phyloP scores from a whole-genome alignment of 2,888 invertebrate genomes.

The Cactoblastis cactorum region DNA sequence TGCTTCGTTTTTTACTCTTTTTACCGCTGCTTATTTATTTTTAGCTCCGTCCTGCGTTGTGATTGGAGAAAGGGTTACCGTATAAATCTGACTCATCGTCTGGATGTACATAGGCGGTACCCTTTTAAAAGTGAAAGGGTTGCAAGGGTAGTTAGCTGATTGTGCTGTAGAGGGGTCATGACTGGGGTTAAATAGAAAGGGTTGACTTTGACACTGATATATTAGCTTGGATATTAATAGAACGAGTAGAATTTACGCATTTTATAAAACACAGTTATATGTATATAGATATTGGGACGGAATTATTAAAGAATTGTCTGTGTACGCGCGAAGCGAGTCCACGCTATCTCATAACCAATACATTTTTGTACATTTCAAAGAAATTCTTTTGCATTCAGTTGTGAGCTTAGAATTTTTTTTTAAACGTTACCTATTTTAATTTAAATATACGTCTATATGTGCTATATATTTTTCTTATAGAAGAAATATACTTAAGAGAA shows the following conservation, averaged over 20 bases:
- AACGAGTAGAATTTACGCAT: background rate
- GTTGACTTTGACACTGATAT: slow-evolving; percentile 4
- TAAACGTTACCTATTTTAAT: no score
- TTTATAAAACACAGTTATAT: background rate
- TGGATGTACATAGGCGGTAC: slow-evolving; percentile 45
- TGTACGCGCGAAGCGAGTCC: no score
- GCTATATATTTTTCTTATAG: no score
- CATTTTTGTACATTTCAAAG: no score
- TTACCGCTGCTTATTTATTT: slow-evolving; percentile 57
- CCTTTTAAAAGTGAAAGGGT: slow-evolving; percentile 57
- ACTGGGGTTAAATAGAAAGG: slow-evolving; percentile 19
- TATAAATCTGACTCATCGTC: slow-evolving; percentile 54
- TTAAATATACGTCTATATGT: no score
- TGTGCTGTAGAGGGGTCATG: slow-evolving; percentile 34
- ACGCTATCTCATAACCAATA: no score
- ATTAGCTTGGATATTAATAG: background rate
- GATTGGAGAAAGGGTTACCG: slow-evolving; percentile 72
- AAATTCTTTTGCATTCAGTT: no score
- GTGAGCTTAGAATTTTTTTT: no score
- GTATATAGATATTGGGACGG: background rate
- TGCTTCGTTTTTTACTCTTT: slow-evolving; percentile 66
- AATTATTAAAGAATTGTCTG: no score
- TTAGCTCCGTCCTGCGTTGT: slow-evolving; percentile 47
- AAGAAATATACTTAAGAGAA: no score
- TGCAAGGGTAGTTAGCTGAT: slow-evolving; percentile 42